Evolutionary conservation across 92 coral and sea anemone species (phyloP).

Genomic region (Anthopleura xanthogrammica): DNA sequence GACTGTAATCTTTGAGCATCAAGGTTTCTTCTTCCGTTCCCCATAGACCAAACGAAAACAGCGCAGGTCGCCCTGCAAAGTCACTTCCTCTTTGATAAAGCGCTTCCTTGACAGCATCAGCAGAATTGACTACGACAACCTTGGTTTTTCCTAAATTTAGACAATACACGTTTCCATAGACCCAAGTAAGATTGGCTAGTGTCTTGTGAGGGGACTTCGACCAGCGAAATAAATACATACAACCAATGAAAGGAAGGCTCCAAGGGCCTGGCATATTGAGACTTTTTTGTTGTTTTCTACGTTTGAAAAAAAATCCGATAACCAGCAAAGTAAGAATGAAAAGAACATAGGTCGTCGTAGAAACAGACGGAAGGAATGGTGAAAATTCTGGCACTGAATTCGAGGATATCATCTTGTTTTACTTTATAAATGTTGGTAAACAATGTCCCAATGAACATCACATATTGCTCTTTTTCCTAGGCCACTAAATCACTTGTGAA

Average conservation of each 20-base stretch:
- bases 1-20: conserved; percentile 29
- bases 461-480: not conserved
- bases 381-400: not conserved
- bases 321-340: not conserved
- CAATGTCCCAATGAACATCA: not conserved
- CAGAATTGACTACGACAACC: conserved; percentile 39
- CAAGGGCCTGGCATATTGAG: conserved; percentile 52
- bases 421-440: not conserved
- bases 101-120: conserved; percentile 49
- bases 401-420: not conserved
- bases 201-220: conserved; percentile 39
- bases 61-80: conserved; percentile 59
- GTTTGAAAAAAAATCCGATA: conserved; percentile 4
- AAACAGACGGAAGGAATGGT: not conserved
- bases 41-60: conserved; percentile 42
- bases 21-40: conserved; percentile 3
- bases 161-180: conserved; percentile 54
- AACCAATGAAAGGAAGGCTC: conserved; percentile 46
- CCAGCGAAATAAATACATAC: conserved; percentile 43
- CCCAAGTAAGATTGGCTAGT: conserved; percentile 35
- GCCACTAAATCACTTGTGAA: not conserved
- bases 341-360: not conserved
- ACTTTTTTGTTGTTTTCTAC: not conserved
- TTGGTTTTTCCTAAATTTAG: conserved; percentile 38
- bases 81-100: conserved; percentile 43